Evolutionary conservation across 2,888 invertebrate genomes (phyloP), one percentile per base, ranked within the genome.

Genomic region (Diplazon laetatorius): DNA sequence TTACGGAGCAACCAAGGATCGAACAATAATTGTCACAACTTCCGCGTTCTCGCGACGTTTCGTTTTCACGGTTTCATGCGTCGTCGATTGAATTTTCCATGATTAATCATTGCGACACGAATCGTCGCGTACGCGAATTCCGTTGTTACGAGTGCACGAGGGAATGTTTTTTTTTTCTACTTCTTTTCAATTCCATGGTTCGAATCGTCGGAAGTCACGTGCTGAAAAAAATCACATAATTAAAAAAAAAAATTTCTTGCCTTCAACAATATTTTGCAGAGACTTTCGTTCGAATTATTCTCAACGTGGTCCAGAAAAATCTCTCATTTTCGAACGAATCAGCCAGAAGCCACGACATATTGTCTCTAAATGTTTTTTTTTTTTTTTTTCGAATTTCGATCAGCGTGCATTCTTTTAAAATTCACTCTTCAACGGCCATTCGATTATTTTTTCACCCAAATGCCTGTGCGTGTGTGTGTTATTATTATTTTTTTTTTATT

Each of bases 401-500:
- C 6, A 75, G 75, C 62, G 30, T 52, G 14, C 18, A 20, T 16
- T 16, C 39, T 30, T 8, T 4, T 50, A 50, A n/a, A 30, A 30
- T 30, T 6, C 30, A 6, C 30, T 30, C 6, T 55, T 55, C 35
- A 55, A 55, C 59, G 39, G 59, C 39, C n/a, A 39, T 18, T 10
- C 9, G 10, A 12, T n/a, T 59, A 59, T 57, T 62, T 30, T 30
- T 30, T 30, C 30, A 2, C 30, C 30, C 30, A n/a, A n/a, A n/a
- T n/a, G n/a, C n/a, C n/a, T n/a, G n/a, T n/a, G n/a, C 35, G 18
- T 42, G 42, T 68, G 62, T 78, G n/a, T n/a, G n/a, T n/a, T n/a
- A n/a, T n/a, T n/a, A n/a, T n/a, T n/a, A n/a, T 78, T 78, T 80
- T 57, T 25, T 50, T 55, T 52, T 52, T 42, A 30, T 50, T 14